Conservation (phyloP, 53 echinoderm and acorn worm species). For the Actinopyga echinites region DNA sequence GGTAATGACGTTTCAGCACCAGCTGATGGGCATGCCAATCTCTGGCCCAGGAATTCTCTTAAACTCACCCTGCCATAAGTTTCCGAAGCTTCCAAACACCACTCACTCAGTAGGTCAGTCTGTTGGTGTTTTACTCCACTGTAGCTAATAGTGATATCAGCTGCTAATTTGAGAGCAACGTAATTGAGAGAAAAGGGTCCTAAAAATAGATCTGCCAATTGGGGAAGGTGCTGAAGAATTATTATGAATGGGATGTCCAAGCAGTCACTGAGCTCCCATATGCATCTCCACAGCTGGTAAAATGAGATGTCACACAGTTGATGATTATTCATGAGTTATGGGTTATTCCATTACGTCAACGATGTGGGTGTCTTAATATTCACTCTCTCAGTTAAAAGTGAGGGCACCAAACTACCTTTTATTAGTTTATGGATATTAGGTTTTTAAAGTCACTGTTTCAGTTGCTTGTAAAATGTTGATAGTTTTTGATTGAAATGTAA, state of each 20-base stretch:
- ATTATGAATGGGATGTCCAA: slow-evolving; percentile 40
- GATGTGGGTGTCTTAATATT: no score
- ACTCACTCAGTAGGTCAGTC: no score
- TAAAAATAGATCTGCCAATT: slow-evolving; percentile 31
- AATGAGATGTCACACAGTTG: background rate
- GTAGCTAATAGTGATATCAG: slow-evolving; percentile 20
- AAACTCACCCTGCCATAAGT: background rate
- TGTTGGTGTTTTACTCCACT: background rate
- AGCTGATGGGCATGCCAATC: slow-evolving; percentile 17
- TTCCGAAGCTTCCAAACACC: no score
- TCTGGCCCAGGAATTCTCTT: slow-evolving; percentile 31
- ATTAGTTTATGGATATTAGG: no score
- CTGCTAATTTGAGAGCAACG: slow-evolving; percentile 15
- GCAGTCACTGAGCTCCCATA: background rate
- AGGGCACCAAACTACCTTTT: no score
- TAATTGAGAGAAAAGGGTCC: background rate
- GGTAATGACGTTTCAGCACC: slow-evolving; percentile 26
- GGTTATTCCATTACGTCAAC: background rate
- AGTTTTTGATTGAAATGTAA: no score
- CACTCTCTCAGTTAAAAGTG: no score
- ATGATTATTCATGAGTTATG: slow-evolving; percentile 31
- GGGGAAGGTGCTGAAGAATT: background rate
- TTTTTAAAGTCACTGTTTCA: no score
- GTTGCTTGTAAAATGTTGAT: no score
- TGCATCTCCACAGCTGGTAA: slow-evolving; percentile 6